Evolutionary conservation across 35 echinoderm and acorn worm genomes (phyloP).

Genomic region (Eucidaris tribuloides): DNA sequence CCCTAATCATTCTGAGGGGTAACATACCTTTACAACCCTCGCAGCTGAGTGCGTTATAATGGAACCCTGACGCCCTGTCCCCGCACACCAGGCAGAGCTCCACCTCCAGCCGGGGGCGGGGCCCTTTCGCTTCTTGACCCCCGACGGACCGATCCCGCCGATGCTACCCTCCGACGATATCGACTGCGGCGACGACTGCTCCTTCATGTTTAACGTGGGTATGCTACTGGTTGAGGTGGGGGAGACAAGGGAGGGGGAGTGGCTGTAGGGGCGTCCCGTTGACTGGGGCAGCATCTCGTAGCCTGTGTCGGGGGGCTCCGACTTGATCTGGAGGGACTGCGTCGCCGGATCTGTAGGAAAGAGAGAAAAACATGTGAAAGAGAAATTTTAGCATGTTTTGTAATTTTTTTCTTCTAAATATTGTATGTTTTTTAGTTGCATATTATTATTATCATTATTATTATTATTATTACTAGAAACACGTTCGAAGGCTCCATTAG

Average conservation of each 20-base stretch:
- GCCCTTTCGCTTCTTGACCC: constrained; percentile 89
- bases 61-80: constrained; percentile 96
- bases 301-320: constrained; percentile 50
- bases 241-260: constrained; percentile 27
- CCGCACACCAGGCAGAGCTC: constrained; percentile 97
- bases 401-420: too few relatives aligned
- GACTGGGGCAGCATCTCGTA: constrained; percentile 53
- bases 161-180: constrained; percentile 25
- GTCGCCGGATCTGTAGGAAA: constrained; percentile 36
- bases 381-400: too few relatives aligned
- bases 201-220: constrained; percentile 23
- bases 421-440: too few relatives aligned
- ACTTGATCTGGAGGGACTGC: constrained; percentile 45
- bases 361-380: too few relatives aligned
- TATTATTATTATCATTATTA: too few relatives aligned
- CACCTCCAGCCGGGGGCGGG: constrained; percentile 93
- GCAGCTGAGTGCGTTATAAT: constrained; percentile 99
- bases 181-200: constrained; percentile 36
- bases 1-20: too few relatives aligned
- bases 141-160: background rate
- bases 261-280: constrained; percentile 25
- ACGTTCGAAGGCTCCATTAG: too few relatives aligned
- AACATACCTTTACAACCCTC: constrained; percentile 99
- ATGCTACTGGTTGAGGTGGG: constrained; percentile 24
- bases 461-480: too few relatives aligned